Conservation (phyloP, 2,888 invertebrate genomes). For the Epistrophe eligans region DNA sequence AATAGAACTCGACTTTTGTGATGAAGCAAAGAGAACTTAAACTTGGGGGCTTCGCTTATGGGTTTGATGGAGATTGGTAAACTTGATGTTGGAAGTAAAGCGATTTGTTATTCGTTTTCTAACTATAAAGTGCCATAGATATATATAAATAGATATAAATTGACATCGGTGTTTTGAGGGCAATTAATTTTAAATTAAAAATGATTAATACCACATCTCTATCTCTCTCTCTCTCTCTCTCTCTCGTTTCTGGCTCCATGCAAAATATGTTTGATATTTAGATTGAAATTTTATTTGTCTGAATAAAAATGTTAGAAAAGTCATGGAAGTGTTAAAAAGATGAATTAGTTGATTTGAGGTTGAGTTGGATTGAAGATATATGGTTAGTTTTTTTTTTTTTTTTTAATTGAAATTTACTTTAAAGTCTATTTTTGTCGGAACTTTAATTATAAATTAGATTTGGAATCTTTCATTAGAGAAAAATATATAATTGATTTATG, state of each 20-base stretch:
- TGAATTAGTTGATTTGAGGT: constrained; percentile 25
- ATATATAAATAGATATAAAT: constrained; percentile 42
- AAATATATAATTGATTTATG: constrained; percentile 8
- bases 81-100: constrained; percentile 42
- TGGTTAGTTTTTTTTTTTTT: neutral
- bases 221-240: neutral
- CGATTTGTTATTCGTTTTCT: constrained; percentile 29
- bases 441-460: constrained; percentile 24
- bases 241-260: neutral
- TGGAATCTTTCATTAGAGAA: constrained; percentile 3
- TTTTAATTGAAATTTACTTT: neutral
- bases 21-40: constrained; percentile 53
- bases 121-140: constrained; percentile 12
- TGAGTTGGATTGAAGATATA: neutral
- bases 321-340: constrained; percentile 20
- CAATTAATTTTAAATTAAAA: constrained; percentile 73
- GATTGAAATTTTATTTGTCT: constrained; percentile 9
- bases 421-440: constrained; percentile 5
- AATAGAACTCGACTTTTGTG: constrained; percentile 64
- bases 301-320: constrained; percentile 12
- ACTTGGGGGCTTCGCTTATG: constrained; percentile 45
- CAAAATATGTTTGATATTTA: constrained; percentile 16
- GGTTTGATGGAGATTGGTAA: constrained; percentile 39
- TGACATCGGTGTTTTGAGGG: constrained; percentile 68
- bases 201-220: constrained; percentile 64